Conservation (phyloP, 2,113 vertebrate species). For the Heliornis fulica region DNA sequence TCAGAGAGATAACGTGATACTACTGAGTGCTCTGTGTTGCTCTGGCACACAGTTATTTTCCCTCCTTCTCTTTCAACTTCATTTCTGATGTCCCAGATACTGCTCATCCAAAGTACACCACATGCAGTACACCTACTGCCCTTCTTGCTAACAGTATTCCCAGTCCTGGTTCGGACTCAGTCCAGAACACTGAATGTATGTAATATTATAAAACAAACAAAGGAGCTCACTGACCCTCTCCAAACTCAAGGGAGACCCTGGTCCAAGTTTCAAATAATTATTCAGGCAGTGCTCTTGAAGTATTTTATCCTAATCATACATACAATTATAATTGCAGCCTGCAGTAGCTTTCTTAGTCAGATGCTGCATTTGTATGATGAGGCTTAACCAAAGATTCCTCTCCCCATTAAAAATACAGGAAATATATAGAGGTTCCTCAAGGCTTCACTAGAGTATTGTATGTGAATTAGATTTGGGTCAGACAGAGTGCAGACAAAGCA, state of each 20-base stretch:
- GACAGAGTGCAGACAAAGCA: neutral
- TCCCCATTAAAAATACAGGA: neutral
- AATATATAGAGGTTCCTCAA: neutral
- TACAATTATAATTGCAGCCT: neutral
- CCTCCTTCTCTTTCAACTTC: neutral
- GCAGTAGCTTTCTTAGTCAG: neutral
- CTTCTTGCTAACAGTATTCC: neutral
- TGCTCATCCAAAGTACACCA: neutral
- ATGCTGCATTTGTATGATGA: neutral
- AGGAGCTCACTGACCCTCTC: neutral
- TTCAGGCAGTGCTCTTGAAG: neutral
- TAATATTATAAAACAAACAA: neutral
- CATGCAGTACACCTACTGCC: neutral
- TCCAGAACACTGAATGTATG: neutral
- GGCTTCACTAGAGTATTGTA: neutral
- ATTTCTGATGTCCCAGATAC: neutral
- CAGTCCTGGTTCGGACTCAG: neutral
- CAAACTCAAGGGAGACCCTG: neutral
- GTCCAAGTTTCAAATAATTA: neutral
- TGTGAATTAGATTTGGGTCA: neutral
- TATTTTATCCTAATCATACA: neutral
- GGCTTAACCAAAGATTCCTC: neutral
- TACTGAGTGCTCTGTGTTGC: neutral
- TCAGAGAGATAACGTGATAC: neutral
- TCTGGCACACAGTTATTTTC: neutral